Conservation (phyloP, 2,113 vertebrate species). For the Indicator indicator region DNA sequence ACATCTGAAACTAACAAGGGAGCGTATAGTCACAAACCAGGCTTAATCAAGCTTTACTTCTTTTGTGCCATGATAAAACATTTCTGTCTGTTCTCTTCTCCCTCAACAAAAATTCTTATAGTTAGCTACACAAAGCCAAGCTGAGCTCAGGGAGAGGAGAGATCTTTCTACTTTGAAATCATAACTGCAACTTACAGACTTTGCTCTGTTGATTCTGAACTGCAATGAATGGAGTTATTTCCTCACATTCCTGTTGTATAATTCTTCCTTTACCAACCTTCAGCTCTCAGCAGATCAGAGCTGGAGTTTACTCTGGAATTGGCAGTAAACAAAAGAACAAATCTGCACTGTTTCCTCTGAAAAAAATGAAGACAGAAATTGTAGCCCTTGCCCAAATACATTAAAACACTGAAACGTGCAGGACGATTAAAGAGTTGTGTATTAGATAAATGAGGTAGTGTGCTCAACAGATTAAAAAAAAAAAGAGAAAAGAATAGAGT, state of each 20-base stretch:
- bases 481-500: neutral
- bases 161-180: neutral
- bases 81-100: neutral
- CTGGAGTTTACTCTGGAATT: conserved; percentile 22
- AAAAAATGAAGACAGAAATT: conserved; percentile 7
- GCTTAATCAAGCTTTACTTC: neutral
- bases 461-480: neutral
- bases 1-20: neutral
- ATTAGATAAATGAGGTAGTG: neutral
- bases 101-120: neutral
- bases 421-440: neutral
- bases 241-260: conserved; percentile 31
- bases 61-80: neutral
- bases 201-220: conserved; percentile 16
- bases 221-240: conserved; percentile 31
- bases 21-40: neutral
- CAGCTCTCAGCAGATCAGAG: conserved; percentile 39
- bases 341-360: conserved; percentile 18
- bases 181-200: neutral
- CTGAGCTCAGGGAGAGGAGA: neutral
- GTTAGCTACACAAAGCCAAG: neutral
- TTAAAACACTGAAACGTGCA: neutral
- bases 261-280: conserved; percentile 39
- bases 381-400: conserved; percentile 13
- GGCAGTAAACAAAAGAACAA: conserved; percentile 53